These are phyloP conservation scores for Stegostoma tigrinum DNA, from an alignment of 2,113 vertebrate genomes.

Conservation along the genomic window DNA sequence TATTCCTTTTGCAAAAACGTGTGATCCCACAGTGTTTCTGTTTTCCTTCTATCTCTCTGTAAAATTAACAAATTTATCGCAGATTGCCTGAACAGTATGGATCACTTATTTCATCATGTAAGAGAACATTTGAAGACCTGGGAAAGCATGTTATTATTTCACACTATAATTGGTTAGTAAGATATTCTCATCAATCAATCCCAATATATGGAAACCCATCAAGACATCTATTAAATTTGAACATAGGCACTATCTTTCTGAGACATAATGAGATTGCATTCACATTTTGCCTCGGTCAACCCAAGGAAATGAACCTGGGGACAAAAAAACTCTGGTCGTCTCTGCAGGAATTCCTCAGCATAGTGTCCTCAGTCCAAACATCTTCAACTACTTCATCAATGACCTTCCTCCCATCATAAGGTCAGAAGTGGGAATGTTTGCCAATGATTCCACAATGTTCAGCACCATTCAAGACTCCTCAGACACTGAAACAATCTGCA, in stretches of 20 bases:
- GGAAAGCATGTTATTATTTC: not conserved
- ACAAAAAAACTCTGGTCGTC: no score
- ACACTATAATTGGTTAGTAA: not conserved
- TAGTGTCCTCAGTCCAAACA: no score
- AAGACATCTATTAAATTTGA: not conserved
- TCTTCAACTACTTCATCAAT: no score
- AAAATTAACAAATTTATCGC: not conserved
- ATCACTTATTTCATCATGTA: not conserved
- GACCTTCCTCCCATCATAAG: no score
- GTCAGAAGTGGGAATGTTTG: no score
- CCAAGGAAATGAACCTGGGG: no score
- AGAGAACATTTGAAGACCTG: not conserved
- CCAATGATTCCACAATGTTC: no score
- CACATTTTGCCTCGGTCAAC: no score
- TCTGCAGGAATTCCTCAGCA: no score
- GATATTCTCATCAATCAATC: not conserved
- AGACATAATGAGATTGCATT: no score
- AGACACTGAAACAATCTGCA: no score
- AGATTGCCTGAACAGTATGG: not conserved
- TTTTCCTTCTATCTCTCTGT: not conserved
- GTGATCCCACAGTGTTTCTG: not conserved
- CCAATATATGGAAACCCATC: not conserved
- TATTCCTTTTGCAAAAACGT: not conserved
- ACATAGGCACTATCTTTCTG: not conserved
- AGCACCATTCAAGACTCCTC: no score